These are phyloP conservation scores for Hirtodrosophila alboralis DNA, from an alignment of 2,888 invertebrate genomes.

Conservation along the genomic window DNA sequence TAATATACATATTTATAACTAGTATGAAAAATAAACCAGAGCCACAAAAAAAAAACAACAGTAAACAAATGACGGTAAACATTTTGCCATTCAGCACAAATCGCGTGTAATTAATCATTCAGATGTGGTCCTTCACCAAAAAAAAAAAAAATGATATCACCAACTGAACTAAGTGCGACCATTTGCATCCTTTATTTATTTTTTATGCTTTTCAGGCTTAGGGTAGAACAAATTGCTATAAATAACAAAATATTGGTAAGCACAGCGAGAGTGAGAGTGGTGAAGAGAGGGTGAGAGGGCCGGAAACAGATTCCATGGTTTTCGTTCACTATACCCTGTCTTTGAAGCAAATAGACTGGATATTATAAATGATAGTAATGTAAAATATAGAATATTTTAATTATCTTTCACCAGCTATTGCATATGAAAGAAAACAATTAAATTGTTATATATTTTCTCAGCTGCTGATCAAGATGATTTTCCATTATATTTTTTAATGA, in stretches of 20 bases:
- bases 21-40: constrained; percentile 27
- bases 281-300: too few relatives aligned
- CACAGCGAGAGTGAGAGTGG: neutral
- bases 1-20: constrained; percentile 12
- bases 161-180: constrained; percentile 29
- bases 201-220: constrained; percentile 24
- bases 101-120: constrained; percentile 66
- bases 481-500: too few relatives aligned
- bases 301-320: too few relatives aligned
- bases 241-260: constrained; percentile 60
- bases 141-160: constrained; percentile 40
- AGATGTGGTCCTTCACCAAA: constrained; percentile 30
- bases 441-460: too few relatives aligned
- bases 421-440: too few relatives aligned
- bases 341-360: neutral
- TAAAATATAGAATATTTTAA: too few relatives aligned
- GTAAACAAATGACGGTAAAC: constrained; percentile 51
- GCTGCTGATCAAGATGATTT: too few relatives aligned
- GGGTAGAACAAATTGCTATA: constrained; percentile 60
- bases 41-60: constrained; percentile 18
- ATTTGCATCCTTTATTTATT: constrained; percentile 38
- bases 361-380: neutral
- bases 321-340: constrained; percentile 24
- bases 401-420: too few relatives aligned
- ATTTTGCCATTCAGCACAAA: constrained; percentile 57